Base-by-base conservation (phyloP, 2,888 invertebrate species). In the Drosophila seclusa region DNA sequence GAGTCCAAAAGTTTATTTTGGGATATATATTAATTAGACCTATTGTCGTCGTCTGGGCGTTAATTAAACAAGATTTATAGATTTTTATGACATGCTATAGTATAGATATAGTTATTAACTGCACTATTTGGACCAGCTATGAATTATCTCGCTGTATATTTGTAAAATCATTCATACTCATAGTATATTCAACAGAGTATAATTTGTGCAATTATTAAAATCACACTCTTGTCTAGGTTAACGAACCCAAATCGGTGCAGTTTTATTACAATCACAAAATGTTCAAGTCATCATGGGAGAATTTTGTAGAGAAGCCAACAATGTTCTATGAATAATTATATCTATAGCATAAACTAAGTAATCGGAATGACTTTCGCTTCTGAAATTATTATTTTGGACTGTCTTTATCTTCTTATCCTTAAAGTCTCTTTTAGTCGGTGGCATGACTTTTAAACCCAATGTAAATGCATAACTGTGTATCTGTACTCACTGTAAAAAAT, bases 11-110 rank as follows among this genome's bases (percentile, higher is more conserved):
- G 7, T 49, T 36, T 27, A 11, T 31, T 70, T 42, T 16, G 21
- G 16, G 54, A 68, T 59, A 80, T 59, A 80, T 60, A 73, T 75
- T 67, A 78, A 82, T 78, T 76, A 64, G 36, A 40, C 27, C 7
- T 6, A 8, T 4, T 16, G 16, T 31, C 36, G 21, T 11, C 57
- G 62, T 58, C 68, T 65, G 68, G 67, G 55, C 49, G 74, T 36
- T 75, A 77, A 77, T 75, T 61, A 57, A 73, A 63, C 67, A 59
- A 59, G 60, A 73, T 69, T 78, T 71, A 72, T 53, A 50, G 27
- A 34, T 48, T 64, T 38, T 52, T 31, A 27, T 50, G 49, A 63
- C 42, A 50, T 18, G 27, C n/a, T n/a, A n/a, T n/a, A n/a, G 40
- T 42, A 42, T 21, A 16, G 7, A 45, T 24, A 31, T 21, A 11